Evolutionary conservation across 2,113 vertebrate species (phyloP).

Genomic region (Dermatemys mawii): DNA sequence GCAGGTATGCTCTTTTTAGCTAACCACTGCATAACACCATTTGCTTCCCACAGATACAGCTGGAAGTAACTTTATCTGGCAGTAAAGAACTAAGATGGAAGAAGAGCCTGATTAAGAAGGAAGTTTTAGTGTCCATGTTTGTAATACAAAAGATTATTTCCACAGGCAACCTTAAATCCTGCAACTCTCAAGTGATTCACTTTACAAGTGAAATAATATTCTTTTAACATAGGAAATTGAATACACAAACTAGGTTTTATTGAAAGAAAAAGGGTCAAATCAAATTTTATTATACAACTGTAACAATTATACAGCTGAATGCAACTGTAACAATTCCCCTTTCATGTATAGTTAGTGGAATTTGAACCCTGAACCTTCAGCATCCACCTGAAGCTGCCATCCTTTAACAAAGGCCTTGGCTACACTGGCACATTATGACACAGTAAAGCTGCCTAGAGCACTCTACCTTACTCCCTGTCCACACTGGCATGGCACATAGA

Average conservation of each 20-base stretch:
- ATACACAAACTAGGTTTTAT: background rate
- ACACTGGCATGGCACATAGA: too few relatives aligned
- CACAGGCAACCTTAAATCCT: slow-evolving; percentile 10
- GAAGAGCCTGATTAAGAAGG: slow-evolving; percentile 35
- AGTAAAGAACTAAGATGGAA: slow-evolving; percentile 40
- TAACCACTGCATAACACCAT: slow-evolving; percentile 69
- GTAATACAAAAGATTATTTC: background rate
- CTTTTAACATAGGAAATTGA: background rate
- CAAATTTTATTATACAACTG: background rate
- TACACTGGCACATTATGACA: too few relatives aligned
- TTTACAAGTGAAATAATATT: background rate
- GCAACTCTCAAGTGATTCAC: slow-evolving; percentile 20
- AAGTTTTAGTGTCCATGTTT: slow-evolving; percentile 34
- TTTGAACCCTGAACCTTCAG: slow-evolving; percentile 6
- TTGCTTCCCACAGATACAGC: slow-evolving; percentile 76
- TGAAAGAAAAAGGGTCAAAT: background rate
- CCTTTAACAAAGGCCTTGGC: too few relatives aligned
- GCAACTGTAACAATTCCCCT: background rate
- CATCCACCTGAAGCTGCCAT: background rate
- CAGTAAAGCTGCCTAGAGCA: too few relatives aligned
- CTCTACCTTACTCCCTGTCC: too few relatives aligned
- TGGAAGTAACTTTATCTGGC: slow-evolving; percentile 78
- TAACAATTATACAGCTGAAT: background rate
- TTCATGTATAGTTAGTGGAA: background rate
- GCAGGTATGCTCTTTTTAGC: slow-evolving; percentile 80